phyloP scores from a whole-genome alignment of 2,888 invertebrate genomes.

The Melanchra persicariae region DNA sequence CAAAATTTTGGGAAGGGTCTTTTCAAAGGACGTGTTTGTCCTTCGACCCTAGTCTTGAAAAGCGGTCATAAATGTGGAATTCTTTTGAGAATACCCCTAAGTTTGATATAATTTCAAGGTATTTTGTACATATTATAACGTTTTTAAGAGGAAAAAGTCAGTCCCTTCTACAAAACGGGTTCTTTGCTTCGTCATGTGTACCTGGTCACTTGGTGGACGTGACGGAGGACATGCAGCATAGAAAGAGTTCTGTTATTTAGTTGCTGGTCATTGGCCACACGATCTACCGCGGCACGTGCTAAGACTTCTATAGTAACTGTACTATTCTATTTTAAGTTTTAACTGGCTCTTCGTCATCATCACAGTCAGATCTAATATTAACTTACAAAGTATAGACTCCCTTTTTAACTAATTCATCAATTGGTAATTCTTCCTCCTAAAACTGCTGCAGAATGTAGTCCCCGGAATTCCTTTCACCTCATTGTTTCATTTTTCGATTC shows the following conservation, averaged over 20 bases:
- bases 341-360: conserved; percentile 1
- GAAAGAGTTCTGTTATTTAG: conserved; percentile 39
- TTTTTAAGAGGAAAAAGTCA: not conserved
- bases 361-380: not conserved
- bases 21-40: conserved; percentile 17
- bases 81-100: conserved; percentile 18
- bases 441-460: too few relatives aligned
- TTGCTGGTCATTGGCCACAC: conserved; percentile 26
- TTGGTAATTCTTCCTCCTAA: not conserved
- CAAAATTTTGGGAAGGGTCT: conserved; percentile 23
- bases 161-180: conserved; percentile 5
- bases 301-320: conserved; percentile 18
- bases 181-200: conserved; percentile 1
- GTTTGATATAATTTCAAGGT: not conserved
- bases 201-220: conserved; percentile 41
- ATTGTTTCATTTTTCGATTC: not conserved
- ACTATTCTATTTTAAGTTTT: conserved; percentile 5
- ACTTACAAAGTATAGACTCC: not conserved
- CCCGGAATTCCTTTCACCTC: not conserved
- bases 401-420: not conserved
- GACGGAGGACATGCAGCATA: conserved; percentile 28
- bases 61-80: conserved; percentile 24
- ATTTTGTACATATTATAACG: not conserved
- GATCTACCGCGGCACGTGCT: conserved; percentile 29
- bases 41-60: conserved; percentile 22